Conservation (phyloP, 1,140 invertebrate species). For the Thereuonema tuberculata region DNA sequence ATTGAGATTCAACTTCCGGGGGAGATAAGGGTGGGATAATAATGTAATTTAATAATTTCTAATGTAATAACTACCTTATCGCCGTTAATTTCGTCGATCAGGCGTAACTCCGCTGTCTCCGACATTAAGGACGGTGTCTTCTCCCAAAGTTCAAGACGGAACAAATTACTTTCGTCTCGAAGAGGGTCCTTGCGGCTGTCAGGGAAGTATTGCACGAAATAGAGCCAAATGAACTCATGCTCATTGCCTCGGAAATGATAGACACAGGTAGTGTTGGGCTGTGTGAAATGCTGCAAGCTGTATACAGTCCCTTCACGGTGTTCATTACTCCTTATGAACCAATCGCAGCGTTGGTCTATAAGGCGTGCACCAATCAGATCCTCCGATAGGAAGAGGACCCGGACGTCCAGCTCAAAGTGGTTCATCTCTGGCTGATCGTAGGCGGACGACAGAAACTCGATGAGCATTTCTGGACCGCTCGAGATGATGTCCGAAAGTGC, state of each 20-base stretch:
- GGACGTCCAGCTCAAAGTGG: slow-evolving; percentile 66
- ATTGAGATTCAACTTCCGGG: no score
- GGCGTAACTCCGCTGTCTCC: slow-evolving; percentile 18
- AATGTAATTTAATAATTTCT: no score
- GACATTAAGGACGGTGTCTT: slow-evolving; percentile 20
- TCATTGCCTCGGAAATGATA: slow-evolving; percentile 64
- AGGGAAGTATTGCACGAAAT: slow-evolving; percentile 58
- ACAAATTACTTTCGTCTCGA: slow-evolving; percentile 1
- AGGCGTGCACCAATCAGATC: slow-evolving; percentile 33
- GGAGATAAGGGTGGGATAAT: no score
- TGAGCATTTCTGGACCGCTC: slow-evolving; percentile 63
- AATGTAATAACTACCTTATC: no score
- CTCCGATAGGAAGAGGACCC: slow-evolving; percentile 59
- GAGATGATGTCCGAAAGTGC: slow-evolving; percentile 52
- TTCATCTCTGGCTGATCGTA: slow-evolving; percentile 49
- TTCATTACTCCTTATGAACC: slow-evolving; percentile 25
- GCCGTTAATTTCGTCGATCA: slow-evolving; percentile 52
- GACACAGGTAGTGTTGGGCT: slow-evolving; percentile 68
- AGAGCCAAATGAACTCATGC: slow-evolving; percentile 69
- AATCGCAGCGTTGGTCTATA: slow-evolving; percentile 31
- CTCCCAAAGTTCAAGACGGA: slow-evolving; percentile 43
- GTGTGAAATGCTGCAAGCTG: slow-evolving; percentile 64
- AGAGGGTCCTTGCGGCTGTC: slow-evolving; percentile 6
- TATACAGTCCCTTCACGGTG: slow-evolving; percentile 47
- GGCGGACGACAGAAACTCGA: slow-evolving; percentile 45